Conservation (phyloP, 1,140 invertebrate species). For the Glossosoma conforme region DNA sequence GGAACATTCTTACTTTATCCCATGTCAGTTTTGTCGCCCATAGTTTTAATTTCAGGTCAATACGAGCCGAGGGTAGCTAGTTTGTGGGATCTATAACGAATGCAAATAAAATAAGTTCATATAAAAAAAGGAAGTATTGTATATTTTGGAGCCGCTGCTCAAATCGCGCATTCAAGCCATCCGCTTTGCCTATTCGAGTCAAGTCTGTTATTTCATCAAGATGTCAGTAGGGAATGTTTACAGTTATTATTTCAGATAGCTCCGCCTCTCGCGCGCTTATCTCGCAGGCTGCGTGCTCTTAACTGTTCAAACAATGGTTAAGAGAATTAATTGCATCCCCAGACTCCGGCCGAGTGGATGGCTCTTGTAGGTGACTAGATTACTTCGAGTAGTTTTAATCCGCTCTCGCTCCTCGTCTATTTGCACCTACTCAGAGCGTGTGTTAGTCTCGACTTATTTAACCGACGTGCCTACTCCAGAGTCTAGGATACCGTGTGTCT, state of each 20-base stretch:
- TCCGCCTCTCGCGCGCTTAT: constrained; percentile 14
- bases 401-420: not conserved
- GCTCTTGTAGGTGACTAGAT: not conserved
- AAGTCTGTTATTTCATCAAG: constrained; percentile 26
- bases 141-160: too few relatives aligned
- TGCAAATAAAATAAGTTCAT: too few relatives aligned
- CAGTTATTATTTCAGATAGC: constrained; percentile 29
- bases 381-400: constrained; percentile 6
- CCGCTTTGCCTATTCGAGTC: constrained; percentile 3
- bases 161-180: too few relatives aligned
- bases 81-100: too few relatives aligned
- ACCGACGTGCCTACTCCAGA: too few relatives aligned
- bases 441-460: too few relatives aligned
- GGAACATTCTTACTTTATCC: too few relatives aligned
- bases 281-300: constrained; percentile 21
- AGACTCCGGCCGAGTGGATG: not conserved
- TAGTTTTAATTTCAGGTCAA: too few relatives aligned
- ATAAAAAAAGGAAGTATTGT: too few relatives aligned
- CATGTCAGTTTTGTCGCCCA: too few relatives aligned
- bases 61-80: too few relatives aligned
- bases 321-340: constrained; percentile 30
- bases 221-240: constrained; percentile 26
- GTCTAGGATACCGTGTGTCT: too few relatives aligned
- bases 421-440: not conserved
- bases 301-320: constrained; percentile 27